These are phyloP conservation scores for Tragelaphus imberbis DNA, from an alignment of 2,113 vertebrate species.

Conservation along the genomic window DNA sequence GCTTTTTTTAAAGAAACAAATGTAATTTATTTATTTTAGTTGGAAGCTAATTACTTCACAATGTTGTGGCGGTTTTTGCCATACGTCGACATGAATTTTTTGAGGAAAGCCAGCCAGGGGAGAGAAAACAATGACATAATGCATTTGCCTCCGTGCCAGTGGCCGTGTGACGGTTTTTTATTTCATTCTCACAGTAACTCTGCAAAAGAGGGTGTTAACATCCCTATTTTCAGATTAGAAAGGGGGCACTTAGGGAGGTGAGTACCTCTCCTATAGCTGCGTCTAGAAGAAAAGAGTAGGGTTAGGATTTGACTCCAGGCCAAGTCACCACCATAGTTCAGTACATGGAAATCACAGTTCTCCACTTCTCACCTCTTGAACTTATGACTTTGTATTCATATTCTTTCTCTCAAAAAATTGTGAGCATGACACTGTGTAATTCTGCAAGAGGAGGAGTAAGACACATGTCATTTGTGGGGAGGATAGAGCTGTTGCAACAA, in stretches of 20 bases:
- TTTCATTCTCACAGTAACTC: neutral
- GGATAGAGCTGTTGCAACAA: neutral
- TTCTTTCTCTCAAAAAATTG: neutral
- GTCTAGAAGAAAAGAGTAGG: neutral
- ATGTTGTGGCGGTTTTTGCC: neutral
- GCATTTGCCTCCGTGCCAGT: neutral
- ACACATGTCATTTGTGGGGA: neutral
- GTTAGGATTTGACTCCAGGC: neutral
- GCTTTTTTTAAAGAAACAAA: neutral
- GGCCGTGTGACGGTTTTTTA: neutral
- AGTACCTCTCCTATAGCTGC: neutral
- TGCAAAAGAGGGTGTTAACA: neutral
- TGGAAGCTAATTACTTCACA: neutral
- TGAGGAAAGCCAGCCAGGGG: neutral
- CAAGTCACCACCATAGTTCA: rapidly evolving
- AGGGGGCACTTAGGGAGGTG: neutral
- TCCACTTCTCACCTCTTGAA: neutral
- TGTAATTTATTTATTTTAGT: neutral
- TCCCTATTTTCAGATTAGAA: neutral
- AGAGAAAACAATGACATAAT: neutral
- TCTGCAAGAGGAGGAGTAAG: neutral
- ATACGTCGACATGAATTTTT: rapidly evolving
- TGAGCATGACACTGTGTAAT: neutral
- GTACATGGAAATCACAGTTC: neutral
- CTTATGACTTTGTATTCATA: neutral